Conservation (phyloP, 2,888 invertebrate species). For the Eristalis intricaria region DNA sequence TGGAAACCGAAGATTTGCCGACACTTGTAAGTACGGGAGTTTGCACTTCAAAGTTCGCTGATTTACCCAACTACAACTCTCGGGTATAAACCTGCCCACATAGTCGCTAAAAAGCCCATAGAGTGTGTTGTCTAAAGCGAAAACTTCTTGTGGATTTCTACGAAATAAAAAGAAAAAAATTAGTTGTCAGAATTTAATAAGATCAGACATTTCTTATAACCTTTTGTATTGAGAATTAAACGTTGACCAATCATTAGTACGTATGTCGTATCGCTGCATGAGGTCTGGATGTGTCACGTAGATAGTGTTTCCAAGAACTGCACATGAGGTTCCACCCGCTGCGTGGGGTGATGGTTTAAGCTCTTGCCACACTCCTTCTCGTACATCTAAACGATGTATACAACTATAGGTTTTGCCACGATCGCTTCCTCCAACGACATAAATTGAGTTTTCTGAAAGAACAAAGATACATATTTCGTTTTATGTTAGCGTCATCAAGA, state of each 20-base stretch:
- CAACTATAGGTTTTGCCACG: constrained; percentile 34
- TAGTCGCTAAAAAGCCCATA: constrained; percentile 64
- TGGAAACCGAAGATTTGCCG: constrained; percentile 31
- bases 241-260: constrained; percentile 57
- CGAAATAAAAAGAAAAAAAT: not conserved
- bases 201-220: not conserved
- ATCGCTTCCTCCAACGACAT: constrained; percentile 63
- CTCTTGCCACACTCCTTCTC: constrained; percentile 63
- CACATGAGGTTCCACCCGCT: constrained; percentile 49
- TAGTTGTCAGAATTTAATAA: not conserved
- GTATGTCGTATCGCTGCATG: constrained; percentile 67
- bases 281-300: constrained; percentile 59
- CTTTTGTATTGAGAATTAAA: constrained; percentile 56
- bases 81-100: constrained; percentile 41
- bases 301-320: constrained; percentile 54
- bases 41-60: constrained; percentile 37
- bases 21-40: constrained; percentile 29
- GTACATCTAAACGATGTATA: constrained; percentile 60
- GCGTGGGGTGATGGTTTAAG: constrained; percentile 33
- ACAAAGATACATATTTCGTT: not conserved
- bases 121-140: constrained; percentile 39
- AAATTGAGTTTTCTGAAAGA: constrained; percentile 51
- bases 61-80: constrained; percentile 51
- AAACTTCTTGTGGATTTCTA: constrained; percentile 67
- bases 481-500: no score